phyloP scores from a whole-genome alignment of 1,140 invertebrate genomes.

The Drosophila jambulina region DNA sequence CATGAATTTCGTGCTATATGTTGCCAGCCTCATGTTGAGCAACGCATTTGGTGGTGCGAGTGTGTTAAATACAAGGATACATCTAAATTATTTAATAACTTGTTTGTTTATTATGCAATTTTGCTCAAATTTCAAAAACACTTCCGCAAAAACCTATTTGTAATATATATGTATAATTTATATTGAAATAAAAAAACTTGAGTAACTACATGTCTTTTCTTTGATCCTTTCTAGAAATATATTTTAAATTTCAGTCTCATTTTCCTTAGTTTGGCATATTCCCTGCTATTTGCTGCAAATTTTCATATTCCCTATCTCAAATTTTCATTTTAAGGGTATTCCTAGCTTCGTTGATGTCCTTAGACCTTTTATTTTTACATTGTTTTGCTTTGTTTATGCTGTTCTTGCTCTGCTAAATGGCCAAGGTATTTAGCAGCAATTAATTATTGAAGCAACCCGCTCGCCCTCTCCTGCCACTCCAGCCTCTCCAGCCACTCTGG shows the following conservation, averaged over 20 bases:
- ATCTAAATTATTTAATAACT: not conserved
- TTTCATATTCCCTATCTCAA: not conserved
- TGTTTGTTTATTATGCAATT: not conserved
- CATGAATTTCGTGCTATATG: not conserved
- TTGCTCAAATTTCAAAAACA: not conserved
- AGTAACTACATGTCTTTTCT: not conserved
- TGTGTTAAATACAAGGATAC: not conserved
- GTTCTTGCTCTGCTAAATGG: slow-evolving; percentile 65
- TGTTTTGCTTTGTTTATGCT: slow-evolving; percentile 41
- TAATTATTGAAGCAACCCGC: slow-evolving; percentile 73
- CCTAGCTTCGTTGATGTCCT: not conserved
- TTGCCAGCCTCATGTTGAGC: not conserved
- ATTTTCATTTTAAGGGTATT: slow-evolving; percentile 19
- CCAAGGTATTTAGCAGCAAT: slow-evolving; percentile 81
- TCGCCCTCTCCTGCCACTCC: slow-evolving; percentile 18
- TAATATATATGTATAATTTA: not conserved
- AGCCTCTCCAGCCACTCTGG: not conserved
- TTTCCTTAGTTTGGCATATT: not conserved
- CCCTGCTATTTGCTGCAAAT: not conserved
- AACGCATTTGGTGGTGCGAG: not conserved
- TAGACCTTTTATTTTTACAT: slow-evolving; percentile 1
- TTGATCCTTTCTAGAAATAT: not conserved
- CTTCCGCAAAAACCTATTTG: not conserved
- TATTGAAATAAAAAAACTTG: not conserved
- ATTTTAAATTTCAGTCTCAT: not conserved